Conservation (phyloP, 2,888 invertebrate genomes). For the Melanargia galathea region DNA sequence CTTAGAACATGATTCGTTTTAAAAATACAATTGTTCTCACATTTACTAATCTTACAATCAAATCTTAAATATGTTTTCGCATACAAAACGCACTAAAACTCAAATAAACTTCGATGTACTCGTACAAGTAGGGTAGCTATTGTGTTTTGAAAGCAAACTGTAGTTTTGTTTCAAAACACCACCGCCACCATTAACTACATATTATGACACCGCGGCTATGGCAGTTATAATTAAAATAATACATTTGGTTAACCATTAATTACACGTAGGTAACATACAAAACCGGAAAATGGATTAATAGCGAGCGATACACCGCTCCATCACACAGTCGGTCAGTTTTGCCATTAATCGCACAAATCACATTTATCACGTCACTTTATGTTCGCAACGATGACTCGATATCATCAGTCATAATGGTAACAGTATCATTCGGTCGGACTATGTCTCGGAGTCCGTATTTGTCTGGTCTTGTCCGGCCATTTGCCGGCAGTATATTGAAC, state of each 20-base stretch:
- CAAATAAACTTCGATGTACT: constrained; percentile 1
- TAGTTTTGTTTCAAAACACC: too few relatives aligned
- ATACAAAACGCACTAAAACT: constrained; percentile 3
- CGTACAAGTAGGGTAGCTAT: background rate
- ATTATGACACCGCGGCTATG: constrained; percentile 33
- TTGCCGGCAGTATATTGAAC: constrained; percentile 87
- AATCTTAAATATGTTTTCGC: constrained; percentile 1
- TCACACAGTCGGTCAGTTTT: constrained; percentile 25
- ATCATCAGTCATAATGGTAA: constrained; percentile 27
- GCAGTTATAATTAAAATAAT: constrained; percentile 32
- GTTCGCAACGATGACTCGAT: constrained; percentile 34
- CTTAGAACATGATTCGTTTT: background rate
- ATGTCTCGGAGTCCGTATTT: constrained; percentile 82
- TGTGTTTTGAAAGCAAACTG: background rate
- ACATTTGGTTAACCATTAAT: constrained; percentile 32
- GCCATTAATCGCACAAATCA: constrained; percentile 33
- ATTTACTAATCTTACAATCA: background rate
- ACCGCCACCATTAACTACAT: constrained; percentile 9
- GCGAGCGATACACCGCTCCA: constrained; percentile 13
- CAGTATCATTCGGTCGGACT: constrained; percentile 68
- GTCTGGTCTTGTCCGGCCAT: constrained; percentile 81
- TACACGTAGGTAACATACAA: constrained; percentile 21
- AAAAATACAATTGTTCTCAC: constrained; percentile 7
- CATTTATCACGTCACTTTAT: constrained; percentile 40
- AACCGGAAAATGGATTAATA: constrained; percentile 36